Conservation (phyloP, 2,113 vertebrate species). For the Bubo blakistoni region DNA sequence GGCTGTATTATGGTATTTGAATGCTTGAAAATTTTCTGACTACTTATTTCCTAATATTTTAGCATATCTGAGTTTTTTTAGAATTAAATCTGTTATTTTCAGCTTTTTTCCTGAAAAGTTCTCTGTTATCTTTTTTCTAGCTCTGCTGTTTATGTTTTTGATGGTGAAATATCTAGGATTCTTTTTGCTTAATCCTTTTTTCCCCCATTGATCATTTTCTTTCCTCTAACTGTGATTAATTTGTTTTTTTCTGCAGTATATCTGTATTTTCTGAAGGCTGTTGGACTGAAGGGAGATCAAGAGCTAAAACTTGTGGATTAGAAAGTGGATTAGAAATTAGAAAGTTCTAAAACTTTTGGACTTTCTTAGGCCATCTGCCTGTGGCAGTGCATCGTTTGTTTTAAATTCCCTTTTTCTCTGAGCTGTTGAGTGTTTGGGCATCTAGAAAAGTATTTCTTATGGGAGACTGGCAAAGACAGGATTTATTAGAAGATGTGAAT, state of each 20-base stretch:
- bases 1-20: neutral
- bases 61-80: neutral
- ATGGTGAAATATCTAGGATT: neutral
- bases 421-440: neutral
- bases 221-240: neutral
- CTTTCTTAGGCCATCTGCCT: neutral
- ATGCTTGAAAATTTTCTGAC: neutral
- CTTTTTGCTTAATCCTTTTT: neutral
- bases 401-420: neutral
- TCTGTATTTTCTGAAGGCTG: neutral
- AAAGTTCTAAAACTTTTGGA: neutral
- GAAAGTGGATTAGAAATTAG: neutral
- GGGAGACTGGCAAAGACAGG: neutral
- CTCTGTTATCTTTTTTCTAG: neutral
- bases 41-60: neutral
- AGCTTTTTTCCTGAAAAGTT: neutral
- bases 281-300: neutral
- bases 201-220: neutral
- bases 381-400: neutral
- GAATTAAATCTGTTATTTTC: neutral
- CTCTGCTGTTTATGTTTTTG: neutral
- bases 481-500: neutral
- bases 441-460: neutral
- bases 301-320: neutral
- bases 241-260: neutral